Evolutionary conservation across 2,797 vertebrate genomes (phyloP).

Genomic region (Melanogrammus aeglefinus): DNA sequence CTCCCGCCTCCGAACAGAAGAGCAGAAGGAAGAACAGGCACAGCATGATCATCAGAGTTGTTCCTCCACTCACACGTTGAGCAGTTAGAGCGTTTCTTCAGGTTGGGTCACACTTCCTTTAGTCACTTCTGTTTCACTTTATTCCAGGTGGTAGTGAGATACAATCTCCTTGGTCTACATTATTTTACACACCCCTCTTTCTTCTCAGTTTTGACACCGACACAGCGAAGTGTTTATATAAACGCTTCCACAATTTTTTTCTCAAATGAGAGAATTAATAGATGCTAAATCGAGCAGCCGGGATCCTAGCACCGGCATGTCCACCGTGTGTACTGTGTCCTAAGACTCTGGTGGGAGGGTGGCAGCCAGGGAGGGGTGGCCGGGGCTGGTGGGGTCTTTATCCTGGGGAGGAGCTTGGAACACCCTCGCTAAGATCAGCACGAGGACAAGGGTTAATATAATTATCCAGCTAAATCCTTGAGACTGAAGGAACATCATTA

Average conservation of each 20-base stretch:
- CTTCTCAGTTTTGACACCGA: neutral
- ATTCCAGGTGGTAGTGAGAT: neutral
- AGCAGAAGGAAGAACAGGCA: no score
- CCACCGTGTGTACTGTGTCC: constrained; percentile 25
- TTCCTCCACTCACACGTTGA: neutral
- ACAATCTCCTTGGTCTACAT: neutral
- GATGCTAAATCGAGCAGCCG: neutral
- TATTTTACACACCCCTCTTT: neutral
- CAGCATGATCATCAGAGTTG: neutral
- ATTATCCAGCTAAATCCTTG: constrained; percentile 76
- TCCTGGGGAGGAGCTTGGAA: constrained; percentile 47
- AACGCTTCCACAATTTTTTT: neutral
- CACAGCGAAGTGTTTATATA: neutral
- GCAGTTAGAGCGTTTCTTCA: neutral
- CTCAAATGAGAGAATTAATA: neutral
- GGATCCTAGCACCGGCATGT: neutral
- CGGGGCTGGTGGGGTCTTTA: neutral
- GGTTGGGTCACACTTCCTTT: neutral
- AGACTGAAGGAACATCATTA: constrained; percentile 72
- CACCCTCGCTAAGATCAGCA: constrained; percentile 63
- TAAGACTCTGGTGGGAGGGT: constrained; percentile 45
- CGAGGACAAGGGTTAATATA: constrained; percentile 75
- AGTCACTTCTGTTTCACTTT: neutral
- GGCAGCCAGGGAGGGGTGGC: constrained; percentile 42
- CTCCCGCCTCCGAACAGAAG: no score